Evolutionary conservation across 92 coral and sea anemone species (phyloP), one percentile per base, ranked within the genome.

Genomic region (Diadumene lineata): DNA sequence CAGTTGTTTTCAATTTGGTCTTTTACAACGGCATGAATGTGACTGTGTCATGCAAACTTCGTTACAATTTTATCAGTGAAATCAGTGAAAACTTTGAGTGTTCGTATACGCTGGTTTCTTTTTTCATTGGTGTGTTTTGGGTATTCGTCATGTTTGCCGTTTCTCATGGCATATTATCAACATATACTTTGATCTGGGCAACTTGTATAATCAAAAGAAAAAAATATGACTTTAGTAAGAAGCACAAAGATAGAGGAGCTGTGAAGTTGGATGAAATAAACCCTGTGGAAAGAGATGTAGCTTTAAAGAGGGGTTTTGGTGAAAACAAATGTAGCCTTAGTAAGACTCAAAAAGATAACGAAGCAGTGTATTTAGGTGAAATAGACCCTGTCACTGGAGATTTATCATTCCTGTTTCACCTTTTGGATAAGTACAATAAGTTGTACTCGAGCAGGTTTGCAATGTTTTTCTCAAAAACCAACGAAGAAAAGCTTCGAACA

Each of bases 341-440:
- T 23, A 43, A 38, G 58, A 15, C 3, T 53, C 18, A 9, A 23
- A 53, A 3, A 15, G 58, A 3, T 3, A 21, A 34, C 2, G 10
- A 31, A 34, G 60, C 56, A 69, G 13, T 9, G 26, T 11, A 51
- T 43, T 0, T 11, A 3, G 17, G 31, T 77, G 83, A 77, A 61
- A 30, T 74, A 31, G 7, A 19, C 7, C 34, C 61, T 51, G 87
- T 43, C 60, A 63, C 0, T 1, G 83, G 83, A 56, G 79, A 84
- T 66, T 75, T 84, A 33, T 73, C 86, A n/a, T 85, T 85, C 60
- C 31, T 85, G 78, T 77, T 80, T 16, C 43, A 81, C 26, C 66
- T 80, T 64, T 29, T 85, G 60, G 61, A 85, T 48, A 72, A 31
- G 31, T 80, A 75, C 50, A 80, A 75, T 48, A 75, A 67, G 66